Percentiles rank a stretch among this genome's conserved stretches.
phyloP scores from a whole-genome alignment of 2,797 vertebrate genomes.

The Chrysolophus pictus region DNA sequence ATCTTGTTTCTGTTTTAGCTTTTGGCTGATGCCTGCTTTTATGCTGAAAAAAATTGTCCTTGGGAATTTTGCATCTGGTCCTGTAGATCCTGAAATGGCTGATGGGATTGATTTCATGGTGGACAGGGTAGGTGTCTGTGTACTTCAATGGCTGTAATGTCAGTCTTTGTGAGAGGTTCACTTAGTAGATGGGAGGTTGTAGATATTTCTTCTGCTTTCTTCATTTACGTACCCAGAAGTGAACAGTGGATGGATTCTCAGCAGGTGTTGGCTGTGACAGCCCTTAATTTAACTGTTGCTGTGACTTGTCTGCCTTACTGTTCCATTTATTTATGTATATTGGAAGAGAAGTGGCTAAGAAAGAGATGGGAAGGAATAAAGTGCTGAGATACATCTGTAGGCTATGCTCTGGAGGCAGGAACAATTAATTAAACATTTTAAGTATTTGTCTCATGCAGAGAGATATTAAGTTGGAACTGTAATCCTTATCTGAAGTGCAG shows the following conservation, averaged over 20 bases:
- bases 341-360: background rate
- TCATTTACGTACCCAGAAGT: background rate
- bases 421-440: background rate
- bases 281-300: background rate
- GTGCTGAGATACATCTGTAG: background rate
- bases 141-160: background rate
- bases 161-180: background rate
- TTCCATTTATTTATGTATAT: background rate
- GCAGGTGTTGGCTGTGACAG: background rate
- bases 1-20: constrained; percentile 81
- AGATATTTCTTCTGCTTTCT: background rate
- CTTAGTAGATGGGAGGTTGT: background rate
- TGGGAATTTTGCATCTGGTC: constrained; percentile 96
- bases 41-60: constrained; percentile 98
- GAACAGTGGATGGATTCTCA: background rate
- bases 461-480: background rate
- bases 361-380: background rate
- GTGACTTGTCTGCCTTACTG: background rate
- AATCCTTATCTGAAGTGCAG: background rate
- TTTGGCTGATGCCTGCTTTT: constrained; percentile 98
- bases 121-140: constrained; percentile 86
- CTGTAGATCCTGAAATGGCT: constrained; percentile 94
- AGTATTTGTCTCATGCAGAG: background rate
- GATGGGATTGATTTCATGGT: constrained; percentile 99
- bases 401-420: background rate